Base-by-base conservation (phyloP, 1,140 invertebrate species). In the Drosophila watanabei region DNA sequence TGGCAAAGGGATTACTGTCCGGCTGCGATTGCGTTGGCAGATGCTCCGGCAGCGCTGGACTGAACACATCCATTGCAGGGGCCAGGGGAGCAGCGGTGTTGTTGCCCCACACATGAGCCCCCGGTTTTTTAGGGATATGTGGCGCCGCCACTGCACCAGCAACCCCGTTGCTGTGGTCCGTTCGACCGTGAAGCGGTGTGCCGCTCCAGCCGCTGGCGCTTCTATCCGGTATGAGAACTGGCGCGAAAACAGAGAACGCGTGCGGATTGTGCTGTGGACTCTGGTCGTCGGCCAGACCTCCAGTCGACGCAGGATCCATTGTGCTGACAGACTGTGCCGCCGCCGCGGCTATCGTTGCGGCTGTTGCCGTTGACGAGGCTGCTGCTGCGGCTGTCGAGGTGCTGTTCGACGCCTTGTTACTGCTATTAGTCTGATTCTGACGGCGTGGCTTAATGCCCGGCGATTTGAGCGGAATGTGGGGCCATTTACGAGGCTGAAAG, bases 371-470 rank as follows among this genome's bases (percentile, higher is more conserved):
- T 9, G 68, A 51, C 20, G 79, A 63, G 2, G 58, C 58, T n/a
- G 61, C 54, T 11, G 84, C 49, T 11, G 78, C 77, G n/a, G 75
- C 63, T 30, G 70, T 43, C 4, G 78, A 60, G 4, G 60, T 73
- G 59, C 51, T 91, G 59, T 52, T 85, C 9, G 75, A 41, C 65
- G 76, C 32, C 54, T 85, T 93, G 52, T 46, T 89, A 61, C 79
- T 93, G 61, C 76, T 91, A 61, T 82, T 85, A 32, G 79, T 87
- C 59, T 88, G 84, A 54, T 93, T 92, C 49, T 93, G 92, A 7
- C 92, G 85, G 46, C 95, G 94, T 1, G 97, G 96, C 93, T 98
- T 98, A 59, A 98, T 98, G 43, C 98, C 98, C 0, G 97, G 98
- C 51, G 97, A 98, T 93, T 99, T 99, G 52, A 98, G 93, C 68